Base-by-base conservation (phyloP, 2,113 vertebrate species). In the Syrmaticus mikado region DNA sequence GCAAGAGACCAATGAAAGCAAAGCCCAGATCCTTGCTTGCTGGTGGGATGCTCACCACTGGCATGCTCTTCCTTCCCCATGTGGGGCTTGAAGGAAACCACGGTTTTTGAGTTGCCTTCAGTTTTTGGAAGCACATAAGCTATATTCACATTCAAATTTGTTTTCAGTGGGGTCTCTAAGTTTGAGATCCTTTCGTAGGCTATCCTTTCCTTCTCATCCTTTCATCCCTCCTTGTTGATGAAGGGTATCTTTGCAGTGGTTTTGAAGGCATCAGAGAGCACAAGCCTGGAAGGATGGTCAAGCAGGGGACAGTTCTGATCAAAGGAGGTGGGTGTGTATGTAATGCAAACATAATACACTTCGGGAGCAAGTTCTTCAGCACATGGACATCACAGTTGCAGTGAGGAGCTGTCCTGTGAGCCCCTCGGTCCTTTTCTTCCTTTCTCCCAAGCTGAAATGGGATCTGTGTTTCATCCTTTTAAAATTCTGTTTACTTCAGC, bases 401-500 rank as follows among this genome's bases (percentile, higher is more conserved):
- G 20, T 8, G 64, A 77, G 60, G 41, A 70, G n/a, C 45, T 70
- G 71, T 22, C 34, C 67, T 70, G 9, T 24, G 62, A 82, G 13
- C 6, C 17, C 7, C 16, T 30, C 13, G 3, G 4, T 92, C 53
- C 41, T 7, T 1, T 8, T 10, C 52, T 66, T 45, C 65, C 80
- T 43, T 22, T 75, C 43, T 36, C 45, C 75, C 53, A 38, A 85
- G 30, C 65, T 78, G 61, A 40, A 65, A n/a, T 8, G 16, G 0
- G 0, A 0, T 40, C 66, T 2, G 0, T 15, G 15, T 65, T 80
- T 36, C 1, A 4, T 46, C 57, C 67, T 64, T 62, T 38, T 12
- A 41, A 89, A 82, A 67, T 89, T 41, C 14, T 87, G 91, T 90
- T 93, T 92, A 40, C 72, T 81, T 96, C 92, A 93, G 82, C 95